phyloP scores from a whole-genome alignment of 2,113 vertebrate genomes.

The Cyphomyrus plagiostoma region DNA sequence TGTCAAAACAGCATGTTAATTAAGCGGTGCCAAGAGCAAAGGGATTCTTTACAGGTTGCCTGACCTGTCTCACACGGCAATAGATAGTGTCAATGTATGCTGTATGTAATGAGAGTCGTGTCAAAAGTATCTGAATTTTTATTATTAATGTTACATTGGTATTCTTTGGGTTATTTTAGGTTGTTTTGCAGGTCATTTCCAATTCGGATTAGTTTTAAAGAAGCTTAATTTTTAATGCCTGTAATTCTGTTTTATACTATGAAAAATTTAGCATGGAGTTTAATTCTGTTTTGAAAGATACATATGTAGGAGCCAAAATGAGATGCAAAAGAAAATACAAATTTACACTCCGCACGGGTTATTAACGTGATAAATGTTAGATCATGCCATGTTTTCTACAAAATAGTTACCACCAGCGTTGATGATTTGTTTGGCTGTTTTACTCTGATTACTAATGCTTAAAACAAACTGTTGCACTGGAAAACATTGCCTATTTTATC shows the following conservation, averaged over 20 bases:
- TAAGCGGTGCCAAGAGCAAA: neutral
- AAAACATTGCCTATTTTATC: neutral
- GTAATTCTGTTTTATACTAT: neutral
- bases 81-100: neutral
- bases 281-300: neutral
- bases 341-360: neutral
- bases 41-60: neutral
- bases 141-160: neutral
- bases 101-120: neutral
- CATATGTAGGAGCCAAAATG: neutral
- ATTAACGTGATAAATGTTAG: neutral
- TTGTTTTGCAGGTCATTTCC: neutral
- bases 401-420: neutral
- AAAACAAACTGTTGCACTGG: neutral
- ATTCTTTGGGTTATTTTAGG: neutral
- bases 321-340: neutral
- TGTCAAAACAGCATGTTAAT: neutral
- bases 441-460: neutral
- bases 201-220: neutral
- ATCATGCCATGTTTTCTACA: neutral
- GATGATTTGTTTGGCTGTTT: neutral
- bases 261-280: neutral
- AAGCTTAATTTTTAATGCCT: neutral
- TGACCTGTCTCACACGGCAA: slow-evolving; percentile 6
- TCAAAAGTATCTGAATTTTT: neutral